A percentile compares a stretch with the other conserved stretches of the same genome.
Conservation (phyloP, 2,888 invertebrate species). For the Piscicola geometra region DNA sequence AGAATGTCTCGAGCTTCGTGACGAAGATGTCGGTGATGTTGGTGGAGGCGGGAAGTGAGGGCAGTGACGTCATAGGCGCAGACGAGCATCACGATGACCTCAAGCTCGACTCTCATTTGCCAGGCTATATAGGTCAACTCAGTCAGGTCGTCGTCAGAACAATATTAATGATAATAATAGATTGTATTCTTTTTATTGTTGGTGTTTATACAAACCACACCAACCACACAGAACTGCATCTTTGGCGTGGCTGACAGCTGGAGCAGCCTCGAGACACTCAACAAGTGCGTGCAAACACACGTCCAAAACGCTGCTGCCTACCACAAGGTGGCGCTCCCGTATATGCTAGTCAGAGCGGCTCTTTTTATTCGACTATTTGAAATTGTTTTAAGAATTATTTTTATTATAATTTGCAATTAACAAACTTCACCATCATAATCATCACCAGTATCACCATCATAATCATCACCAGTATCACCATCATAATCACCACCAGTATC, state of each 20-base stretch:
- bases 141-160: slow-evolving; percentile 20
- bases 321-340: slow-evolving; percentile 45
- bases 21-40: slow-evolving; percentile 10
- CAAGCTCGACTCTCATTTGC: slow-evolving; percentile 21
- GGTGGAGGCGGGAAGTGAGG: neutral
- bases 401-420: neutral
- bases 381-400: neutral
- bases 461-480: too few species aligned
- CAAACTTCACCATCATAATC: too few species aligned
- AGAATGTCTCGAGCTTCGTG: slow-evolving; percentile 8
- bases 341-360: neutral
- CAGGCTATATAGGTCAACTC: slow-evolving; percentile 30
- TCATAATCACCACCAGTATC: neutral
- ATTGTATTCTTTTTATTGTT: too few species aligned
- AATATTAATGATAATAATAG: neutral
- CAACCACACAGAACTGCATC: slow-evolving; percentile 42
- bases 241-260: slow-evolving; percentile 43
- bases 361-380: neutral
- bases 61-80: neutral
- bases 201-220: too few species aligned
- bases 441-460: too few species aligned
- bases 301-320: slow-evolving; percentile 42
- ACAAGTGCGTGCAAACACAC: slow-evolving; percentile 42
- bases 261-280: slow-evolving; percentile 42
- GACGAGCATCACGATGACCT: neutral